Base-by-base conservation (phyloP, 2,888 invertebrate genomes). In the Rotaria magnacalcarata region DNA sequence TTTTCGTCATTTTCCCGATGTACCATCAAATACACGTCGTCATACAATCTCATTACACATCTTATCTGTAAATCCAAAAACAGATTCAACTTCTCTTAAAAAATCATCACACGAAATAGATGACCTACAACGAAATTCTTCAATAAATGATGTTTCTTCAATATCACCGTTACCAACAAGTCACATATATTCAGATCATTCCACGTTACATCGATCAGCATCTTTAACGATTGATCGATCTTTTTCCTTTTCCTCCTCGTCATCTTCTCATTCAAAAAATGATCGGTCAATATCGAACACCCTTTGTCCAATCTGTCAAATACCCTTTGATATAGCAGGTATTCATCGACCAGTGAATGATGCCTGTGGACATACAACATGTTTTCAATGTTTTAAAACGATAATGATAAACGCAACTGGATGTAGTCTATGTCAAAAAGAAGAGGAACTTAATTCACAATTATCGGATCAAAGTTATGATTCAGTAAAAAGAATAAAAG, bases 321-420 rank as follows among this genome's bases (percentile, higher is more conserved):
- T 34, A 8, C 19, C 43, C 52, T 86, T 84, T 41, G 67, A 47
- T 47, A 43, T 58, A 4, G 58, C 24, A 34, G 75, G 75, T 27
- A 10, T 84, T 50, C 58, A 84, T 41, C 84, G 86, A 11, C 86
- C 67, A n/a, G 47, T 86, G 1, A 85, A 54, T 16, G 85, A 86
- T 80, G 75, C 54, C 27, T 86, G 86, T 60, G 86, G 80, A 27
- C 86, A 86, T 80, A 75, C 41, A 58, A 34, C 84, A 34, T 86
- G 86, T 60, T 86, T 86, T 43, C 60, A 52, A 50, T 86, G 86
- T 60, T 41, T 86, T 58, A 84, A 58, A 43, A 80, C 56, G 4
- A n/a, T 67, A 52, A 58, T 41, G 60, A 41, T 52, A 41, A 50
- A 84, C 27, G 67, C 19, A n/a, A 41, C 67, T 50, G 84, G 86